Evolutionary conservation across 1,140 invertebrate genomes (phyloP).

Genomic region (Batillaria attramentaria): DNA sequence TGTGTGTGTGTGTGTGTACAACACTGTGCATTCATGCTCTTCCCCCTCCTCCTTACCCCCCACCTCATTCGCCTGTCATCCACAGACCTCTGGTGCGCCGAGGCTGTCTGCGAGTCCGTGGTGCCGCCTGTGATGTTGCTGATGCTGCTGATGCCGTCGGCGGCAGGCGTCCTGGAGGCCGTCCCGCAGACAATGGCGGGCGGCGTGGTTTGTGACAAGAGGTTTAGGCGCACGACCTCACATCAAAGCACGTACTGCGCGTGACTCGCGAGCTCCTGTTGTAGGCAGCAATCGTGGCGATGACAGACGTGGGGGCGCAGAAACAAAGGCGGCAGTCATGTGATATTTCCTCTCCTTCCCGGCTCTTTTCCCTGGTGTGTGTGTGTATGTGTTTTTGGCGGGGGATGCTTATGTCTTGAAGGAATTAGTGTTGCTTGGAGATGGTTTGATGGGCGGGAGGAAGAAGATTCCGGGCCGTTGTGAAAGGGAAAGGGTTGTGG

Average conservation of each 20-base stretch:
- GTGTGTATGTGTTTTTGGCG: no score
- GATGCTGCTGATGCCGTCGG: background rate
- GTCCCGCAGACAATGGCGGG: background rate
- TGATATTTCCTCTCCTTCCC: no score
- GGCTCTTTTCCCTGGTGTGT: no score
- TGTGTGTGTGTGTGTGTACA: background rate
- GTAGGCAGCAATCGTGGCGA: background rate
- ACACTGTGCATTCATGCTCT: background rate
- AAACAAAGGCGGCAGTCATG: no score
- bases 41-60: background rate
- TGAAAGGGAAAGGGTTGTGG: no score
- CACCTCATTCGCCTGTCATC: background rate
- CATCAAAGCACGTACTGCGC: background rate
- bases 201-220: background rate
- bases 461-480: no score
- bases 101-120: background rate
- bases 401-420: no score
- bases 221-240: background rate
- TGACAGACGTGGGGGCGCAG: background rate
- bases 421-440: no score
- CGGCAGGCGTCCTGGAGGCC: background rate
- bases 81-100: background rate
- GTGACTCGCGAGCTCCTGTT: background rate
- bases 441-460: no score
- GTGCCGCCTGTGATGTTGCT: background rate